A percentile compares a stretch with the other conserved stretches of the same genome.
Conservation (phyloP, 2,113 vertebrate genomes). For the Thunnus thynnus region DNA sequence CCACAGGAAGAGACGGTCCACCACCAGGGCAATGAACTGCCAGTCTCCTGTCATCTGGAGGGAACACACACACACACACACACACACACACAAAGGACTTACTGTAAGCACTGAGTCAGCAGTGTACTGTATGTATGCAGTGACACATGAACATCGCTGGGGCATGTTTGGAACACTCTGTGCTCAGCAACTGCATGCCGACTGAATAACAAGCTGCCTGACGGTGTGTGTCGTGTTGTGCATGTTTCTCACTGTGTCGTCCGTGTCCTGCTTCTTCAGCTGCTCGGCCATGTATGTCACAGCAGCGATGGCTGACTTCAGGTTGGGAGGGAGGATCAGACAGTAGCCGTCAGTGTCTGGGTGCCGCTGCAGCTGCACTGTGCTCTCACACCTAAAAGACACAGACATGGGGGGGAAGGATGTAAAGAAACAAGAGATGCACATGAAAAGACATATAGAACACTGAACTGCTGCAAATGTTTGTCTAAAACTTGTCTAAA, state of each 20-base stretch:
- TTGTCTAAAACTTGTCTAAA: too few species aligned
- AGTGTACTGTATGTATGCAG: conserved; percentile 17
- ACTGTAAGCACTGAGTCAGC: conserved; percentile 48
- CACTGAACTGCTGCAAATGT: too few species aligned
- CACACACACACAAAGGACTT: conserved; percentile 35
- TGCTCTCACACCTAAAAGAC: conserved; percentile 71
- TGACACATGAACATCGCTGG: conserved; percentile 42
- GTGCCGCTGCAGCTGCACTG: conserved; percentile 81
- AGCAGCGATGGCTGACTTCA: conserved; percentile 86
- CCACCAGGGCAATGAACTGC: conserved; percentile 92
- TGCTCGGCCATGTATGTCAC: conserved; percentile 87
- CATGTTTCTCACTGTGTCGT: conserved; percentile 79
- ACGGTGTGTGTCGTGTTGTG: conserved; percentile 11
- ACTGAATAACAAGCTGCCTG: conserved; percentile 26
- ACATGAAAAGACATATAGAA: not conserved
- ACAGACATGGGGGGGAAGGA: not conserved
- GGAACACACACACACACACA: conserved; percentile 30
- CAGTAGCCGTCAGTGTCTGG: conserved; percentile 82
- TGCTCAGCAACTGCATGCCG: not conserved
- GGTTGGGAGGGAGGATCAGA: conserved; percentile 86
- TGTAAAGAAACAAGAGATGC: not conserved
- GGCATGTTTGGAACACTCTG: conserved; percentile 40
- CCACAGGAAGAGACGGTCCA: conserved; percentile 93
- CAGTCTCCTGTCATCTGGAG: conserved; percentile 92
- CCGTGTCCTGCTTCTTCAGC: conserved; percentile 85